These are phyloP conservation scores for Phocoena sinus DNA, from an alignment of 2,113 vertebrate genomes.

Conservation along the genomic window DNA sequence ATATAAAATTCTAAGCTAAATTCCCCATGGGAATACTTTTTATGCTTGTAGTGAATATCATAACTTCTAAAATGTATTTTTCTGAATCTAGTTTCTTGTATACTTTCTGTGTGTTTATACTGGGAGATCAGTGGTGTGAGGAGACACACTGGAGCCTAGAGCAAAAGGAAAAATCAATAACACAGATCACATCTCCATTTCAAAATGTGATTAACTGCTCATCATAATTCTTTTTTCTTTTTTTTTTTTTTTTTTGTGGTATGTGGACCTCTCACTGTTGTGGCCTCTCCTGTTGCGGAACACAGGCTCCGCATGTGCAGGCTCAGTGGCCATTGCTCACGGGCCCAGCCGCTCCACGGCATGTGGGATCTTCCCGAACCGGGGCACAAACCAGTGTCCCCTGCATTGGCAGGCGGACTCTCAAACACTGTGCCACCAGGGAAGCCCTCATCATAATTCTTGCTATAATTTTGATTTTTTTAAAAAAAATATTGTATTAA, in stretches of 20 bases:
- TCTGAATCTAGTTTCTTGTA: background rate
- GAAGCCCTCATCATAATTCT: background rate
- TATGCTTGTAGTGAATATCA: background rate
- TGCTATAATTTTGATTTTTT: background rate
- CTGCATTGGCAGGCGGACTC: no score
- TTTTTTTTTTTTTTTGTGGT: no score
- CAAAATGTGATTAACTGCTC: background rate
- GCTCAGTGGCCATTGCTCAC: no score
- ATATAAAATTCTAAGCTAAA: background rate
- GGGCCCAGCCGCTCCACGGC: accelerated
- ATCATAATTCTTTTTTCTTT: background rate
- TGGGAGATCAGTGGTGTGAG: background rate
- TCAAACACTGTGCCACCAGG: no score
- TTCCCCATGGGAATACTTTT: background rate
- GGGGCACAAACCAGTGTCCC: no score
- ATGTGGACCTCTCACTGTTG: no score
- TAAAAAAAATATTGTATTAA: background rate
- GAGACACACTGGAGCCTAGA: background rate
- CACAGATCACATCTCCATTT: background rate
- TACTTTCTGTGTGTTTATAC: background rate
- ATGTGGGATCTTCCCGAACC: no score
- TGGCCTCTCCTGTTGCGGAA: no score
- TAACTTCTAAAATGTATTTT: background rate
- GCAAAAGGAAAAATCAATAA: background rate
- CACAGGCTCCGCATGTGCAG: no score